phyloP scores from a whole-genome alignment of 2,888 invertebrate species.

The Mechanitis messenoides region DNA sequence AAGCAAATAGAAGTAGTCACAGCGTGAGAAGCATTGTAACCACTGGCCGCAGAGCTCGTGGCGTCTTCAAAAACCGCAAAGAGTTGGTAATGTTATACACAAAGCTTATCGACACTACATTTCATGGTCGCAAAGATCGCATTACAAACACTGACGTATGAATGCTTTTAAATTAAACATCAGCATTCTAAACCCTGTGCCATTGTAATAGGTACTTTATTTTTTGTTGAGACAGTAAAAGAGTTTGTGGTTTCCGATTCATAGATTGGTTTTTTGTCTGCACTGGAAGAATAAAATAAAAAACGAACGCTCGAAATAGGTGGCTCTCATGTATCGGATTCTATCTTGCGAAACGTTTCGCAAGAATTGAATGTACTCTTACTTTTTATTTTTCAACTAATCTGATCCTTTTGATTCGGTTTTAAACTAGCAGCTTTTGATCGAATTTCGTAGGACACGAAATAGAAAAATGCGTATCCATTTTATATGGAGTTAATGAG shows the following conservation, averaged over 20 bases:
- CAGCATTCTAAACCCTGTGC: conserved; percentile 35
- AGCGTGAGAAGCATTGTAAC: conserved; percentile 68
- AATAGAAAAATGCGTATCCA: not conserved
- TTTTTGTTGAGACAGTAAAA: conserved; percentile 22
- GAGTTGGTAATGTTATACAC: conserved; percentile 72
- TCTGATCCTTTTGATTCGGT: conserved; percentile 33
- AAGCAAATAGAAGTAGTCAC: conserved; percentile 47
- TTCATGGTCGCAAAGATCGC: conserved; percentile 69
- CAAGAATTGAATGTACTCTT: conserved; percentile 44
- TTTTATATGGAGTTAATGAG: too few species aligned
- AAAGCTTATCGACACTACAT: conserved; percentile 74
- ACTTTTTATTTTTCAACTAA: conserved; percentile 39
- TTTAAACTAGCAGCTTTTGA: conserved; percentile 24
- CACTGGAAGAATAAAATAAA: conserved; percentile 57
- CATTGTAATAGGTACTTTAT: conserved; percentile 22
- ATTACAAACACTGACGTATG: conserved; percentile 48
- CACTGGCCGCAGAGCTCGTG: conserved; percentile 71
- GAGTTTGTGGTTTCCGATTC: conserved; percentile 54
- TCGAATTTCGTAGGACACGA: not conserved
- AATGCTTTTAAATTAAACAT: conserved; percentile 28
- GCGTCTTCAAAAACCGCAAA: conserved; percentile 70
- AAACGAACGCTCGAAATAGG: conserved; percentile 46
- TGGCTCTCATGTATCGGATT: conserved; percentile 57
- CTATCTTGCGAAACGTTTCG: conserved; percentile 45
- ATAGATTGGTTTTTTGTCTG: conserved; percentile 70